These are phyloP conservation scores for Thinocorus orbignyianus DNA, from an alignment of 2,113 vertebrate genomes.

Conservation along the genomic window DNA sequence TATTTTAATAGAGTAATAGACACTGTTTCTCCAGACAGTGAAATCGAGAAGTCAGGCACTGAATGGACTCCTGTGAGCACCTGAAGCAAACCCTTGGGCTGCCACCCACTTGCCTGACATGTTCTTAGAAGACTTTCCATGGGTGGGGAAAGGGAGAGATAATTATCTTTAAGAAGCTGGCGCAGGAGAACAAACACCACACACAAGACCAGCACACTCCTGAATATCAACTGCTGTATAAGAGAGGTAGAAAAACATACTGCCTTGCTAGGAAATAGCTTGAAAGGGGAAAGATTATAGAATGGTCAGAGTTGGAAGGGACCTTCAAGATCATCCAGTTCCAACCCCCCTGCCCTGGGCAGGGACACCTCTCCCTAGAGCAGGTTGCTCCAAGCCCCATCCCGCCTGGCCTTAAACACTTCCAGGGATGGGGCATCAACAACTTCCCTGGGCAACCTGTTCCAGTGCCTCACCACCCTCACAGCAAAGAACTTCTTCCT, in stretches of 20 bases:
- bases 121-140: background rate
- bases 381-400: too few relatives aligned
- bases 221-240: fast-evolving
- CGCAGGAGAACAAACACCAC: background rate
- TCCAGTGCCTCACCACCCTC: too few relatives aligned
- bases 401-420: too few relatives aligned
- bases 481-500: too few relatives aligned
- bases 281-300: background rate
- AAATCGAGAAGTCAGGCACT: background rate
- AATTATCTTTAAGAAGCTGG: background rate
- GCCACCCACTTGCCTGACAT: background rate
- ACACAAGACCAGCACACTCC: background rate
- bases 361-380: too few relatives aligned
- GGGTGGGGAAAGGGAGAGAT: background rate
- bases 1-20: background rate
- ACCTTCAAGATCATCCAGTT: too few relatives aligned
- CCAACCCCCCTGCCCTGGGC: too few relatives aligned
- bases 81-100: background rate
- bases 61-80: background rate
- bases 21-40: background rate
- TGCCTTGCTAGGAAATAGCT: background rate
- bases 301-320: too few relatives aligned
- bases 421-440: too few relatives aligned
- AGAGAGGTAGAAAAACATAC: background rate
- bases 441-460: too few relatives aligned